Evolutionary conservation across 2,888 invertebrate species (phyloP), one percentile per base, ranked within the genome.

Genomic region (Caenorhabditis afra): DNA sequence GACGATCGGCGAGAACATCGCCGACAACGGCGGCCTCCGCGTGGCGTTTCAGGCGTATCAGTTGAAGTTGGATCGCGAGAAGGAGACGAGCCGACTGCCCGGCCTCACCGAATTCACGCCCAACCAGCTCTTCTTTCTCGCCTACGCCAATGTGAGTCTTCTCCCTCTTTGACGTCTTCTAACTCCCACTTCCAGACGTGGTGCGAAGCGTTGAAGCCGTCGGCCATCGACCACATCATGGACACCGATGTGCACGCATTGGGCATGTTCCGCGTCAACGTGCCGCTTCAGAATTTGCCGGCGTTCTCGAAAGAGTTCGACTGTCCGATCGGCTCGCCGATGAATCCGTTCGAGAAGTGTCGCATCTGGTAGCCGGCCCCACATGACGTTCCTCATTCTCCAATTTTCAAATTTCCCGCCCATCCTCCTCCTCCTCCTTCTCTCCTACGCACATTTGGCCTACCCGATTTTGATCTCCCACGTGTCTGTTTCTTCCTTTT

Each of bases 101-200:
- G 91, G 91, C 1, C 82, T 91, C 53, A 70, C 78, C 0, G 90
- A 91, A 39, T 86, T 91, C 82, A 90, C 90, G 23, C 89, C 90
- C 62, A 87, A 89, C 57, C 91, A 92, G 81, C 84, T 91, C 50
- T 92, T 92, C 86, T 92, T 91, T 84, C 83, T 92, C 10, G 89
- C 91, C 0, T 92, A 91, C 87, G 91, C 91, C 8, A 89, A 87
- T 80, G 86, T 86, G 44, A 75, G 79, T 47, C 23, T n/a, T n/a
- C 29, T 7, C 4, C 29, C 29, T 5, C 4, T 7, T 7, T 29
- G 29, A 29, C 29, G 29, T 29, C 4, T n/a, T n/a, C n/a, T 41
- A 12, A 29, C 37, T 44, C 37, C 5, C 12, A n/a, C 44, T 82
- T 86, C 16, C 64, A 87, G 87, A 87, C 86, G 2, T 87, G 85